These are phyloP conservation scores for Paraplagusia blochii DNA, from an alignment of 2,113 vertebrate species.

Conservation along the genomic window DNA sequence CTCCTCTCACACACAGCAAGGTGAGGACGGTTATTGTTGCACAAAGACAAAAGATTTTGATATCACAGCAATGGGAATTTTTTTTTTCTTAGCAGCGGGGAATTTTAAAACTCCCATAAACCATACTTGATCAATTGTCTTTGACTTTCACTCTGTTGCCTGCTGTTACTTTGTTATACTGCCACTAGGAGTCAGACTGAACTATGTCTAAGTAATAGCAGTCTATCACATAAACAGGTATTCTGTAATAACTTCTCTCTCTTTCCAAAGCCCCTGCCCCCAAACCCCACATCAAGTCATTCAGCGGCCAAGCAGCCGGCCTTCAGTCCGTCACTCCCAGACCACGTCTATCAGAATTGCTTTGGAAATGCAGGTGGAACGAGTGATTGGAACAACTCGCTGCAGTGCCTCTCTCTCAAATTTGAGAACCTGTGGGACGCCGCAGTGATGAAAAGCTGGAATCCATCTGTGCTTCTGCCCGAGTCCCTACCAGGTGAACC, in stretches of 20 bases:
- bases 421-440: constrained; percentile 96
- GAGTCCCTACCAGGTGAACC: constrained; percentile 90
- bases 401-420: constrained; percentile 83
- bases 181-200: constrained; percentile 60
- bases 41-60: too few species aligned
- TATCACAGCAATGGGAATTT: constrained; percentile 9
- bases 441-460: constrained; percentile 97
- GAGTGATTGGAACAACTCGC: constrained; percentile 91
- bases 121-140: constrained; percentile 25
- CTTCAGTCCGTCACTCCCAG: constrained; percentile 90
- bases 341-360: constrained; percentile 94
- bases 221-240: constrained; percentile 4
- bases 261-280: constrained; percentile 81
- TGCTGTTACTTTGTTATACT: constrained; percentile 12
- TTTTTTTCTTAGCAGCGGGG: constrained; percentile 21
- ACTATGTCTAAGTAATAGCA: constrained; percentile 1
- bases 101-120: constrained; percentile 51
- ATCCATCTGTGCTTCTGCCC: constrained; percentile 88
- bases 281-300: constrained; percentile 87
- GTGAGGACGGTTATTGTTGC: constrained; percentile 69
- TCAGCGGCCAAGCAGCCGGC: constrained; percentile 88
- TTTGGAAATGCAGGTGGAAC: constrained; percentile 79
- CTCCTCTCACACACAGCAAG: constrained; percentile 93
- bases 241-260: neutral
- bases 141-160: constrained; percentile 32